phyloP scores from a whole-genome alignment of 92 coral and sea anemone genomes.

The Galaxea fascicularis region DNA sequence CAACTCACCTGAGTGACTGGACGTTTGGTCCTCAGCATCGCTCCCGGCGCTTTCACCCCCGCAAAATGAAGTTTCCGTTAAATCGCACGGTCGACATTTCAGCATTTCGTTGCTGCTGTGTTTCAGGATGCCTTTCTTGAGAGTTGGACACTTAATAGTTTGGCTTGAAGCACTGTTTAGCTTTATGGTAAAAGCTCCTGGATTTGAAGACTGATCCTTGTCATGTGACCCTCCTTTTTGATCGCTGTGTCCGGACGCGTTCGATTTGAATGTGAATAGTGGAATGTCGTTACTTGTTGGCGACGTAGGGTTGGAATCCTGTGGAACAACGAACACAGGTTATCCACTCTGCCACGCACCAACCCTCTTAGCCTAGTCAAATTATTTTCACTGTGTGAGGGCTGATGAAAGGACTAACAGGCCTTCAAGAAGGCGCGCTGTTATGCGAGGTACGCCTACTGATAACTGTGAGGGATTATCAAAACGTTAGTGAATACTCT shows the following conservation, averaged over 20 bases:
- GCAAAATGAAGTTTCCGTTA: constrained; percentile 15
- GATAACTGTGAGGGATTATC: too few relatives aligned
- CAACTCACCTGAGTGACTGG: neutral
- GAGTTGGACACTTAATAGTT: neutral
- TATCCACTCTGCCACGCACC: neutral
- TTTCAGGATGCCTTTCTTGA: constrained; percentile 42
- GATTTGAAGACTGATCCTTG: neutral
- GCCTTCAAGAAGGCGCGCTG: too few relatives aligned
- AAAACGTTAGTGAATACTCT: too few relatives aligned
- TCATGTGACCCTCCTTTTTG: neutral
- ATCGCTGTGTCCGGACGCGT: neutral
- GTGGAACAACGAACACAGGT: neutral
- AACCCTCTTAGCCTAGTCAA: neutral
- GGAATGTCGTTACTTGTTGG: constrained; percentile 41
- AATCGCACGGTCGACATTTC: constrained; percentile 10
- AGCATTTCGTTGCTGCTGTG: constrained; percentile 8
- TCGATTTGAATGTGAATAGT: constrained; percentile 26
- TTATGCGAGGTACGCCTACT: too few relatives aligned
- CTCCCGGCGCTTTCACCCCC: constrained; percentile 21
- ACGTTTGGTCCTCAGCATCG: constrained; percentile 4
- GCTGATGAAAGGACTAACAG: too few relatives aligned
- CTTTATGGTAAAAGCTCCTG: constrained; percentile 10
- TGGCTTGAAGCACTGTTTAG: constrained; percentile 19
- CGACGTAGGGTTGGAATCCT: constrained; percentile 33
- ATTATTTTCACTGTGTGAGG: too few relatives aligned